Conservation (phyloP, 2,113 vertebrate genomes). For the Amia ocellicauda region DNA sequence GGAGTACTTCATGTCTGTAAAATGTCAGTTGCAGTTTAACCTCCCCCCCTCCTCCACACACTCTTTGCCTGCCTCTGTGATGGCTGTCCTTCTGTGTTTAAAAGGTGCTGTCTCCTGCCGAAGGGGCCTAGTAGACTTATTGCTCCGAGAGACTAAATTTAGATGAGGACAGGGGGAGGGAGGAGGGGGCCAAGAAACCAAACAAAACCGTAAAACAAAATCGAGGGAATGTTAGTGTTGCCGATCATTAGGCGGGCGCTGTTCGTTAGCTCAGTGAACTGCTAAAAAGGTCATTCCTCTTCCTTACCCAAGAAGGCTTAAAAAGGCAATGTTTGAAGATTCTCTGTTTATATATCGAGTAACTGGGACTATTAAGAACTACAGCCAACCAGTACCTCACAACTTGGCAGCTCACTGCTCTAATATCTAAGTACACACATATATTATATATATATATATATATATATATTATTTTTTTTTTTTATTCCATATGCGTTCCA, state of each 20-base stretch:
- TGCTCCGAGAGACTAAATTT: slow-evolving; percentile 37
- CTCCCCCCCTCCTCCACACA: not conserved
- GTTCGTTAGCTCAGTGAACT: slow-evolving; percentile 25
- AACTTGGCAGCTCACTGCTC: slow-evolving; percentile 23
- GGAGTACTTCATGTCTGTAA: slow-evolving; percentile 26
- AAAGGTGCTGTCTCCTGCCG: slow-evolving; percentile 12
- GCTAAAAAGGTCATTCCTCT: slow-evolving; percentile 19
- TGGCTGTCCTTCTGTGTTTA: slow-evolving; percentile 16
- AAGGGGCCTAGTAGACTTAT: slow-evolving; percentile 14
- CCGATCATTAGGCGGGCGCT: slow-evolving; percentile 8
- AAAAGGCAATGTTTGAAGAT: slow-evolving; percentile 72
- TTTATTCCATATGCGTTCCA: not conserved
- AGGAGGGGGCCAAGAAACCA: slow-evolving; percentile 17
- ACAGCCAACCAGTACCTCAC: slow-evolving; percentile 35
- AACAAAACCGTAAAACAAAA: slow-evolving; percentile 23
- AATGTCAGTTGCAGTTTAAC: slow-evolving; percentile 28
- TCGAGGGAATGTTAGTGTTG: slow-evolving; percentile 6
- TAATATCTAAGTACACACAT: slow-evolving; percentile 20
- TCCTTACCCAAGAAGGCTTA: slow-evolving; percentile 47
- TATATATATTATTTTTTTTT: too few relatives aligned
- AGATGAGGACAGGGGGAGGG: slow-evolving; percentile 20
- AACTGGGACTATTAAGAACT: slow-evolving; percentile 41
- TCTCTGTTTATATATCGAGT: slow-evolving; percentile 55
- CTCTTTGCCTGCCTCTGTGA: not conserved
- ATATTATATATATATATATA: not conserved